A percentile compares a stretch with the other conserved stretches of the same genome.
These are phyloP conservation scores for Gallinago nigripennis DNA, from an alignment of 2,797 vertebrate genomes.

Conservation along the genomic window DNA sequence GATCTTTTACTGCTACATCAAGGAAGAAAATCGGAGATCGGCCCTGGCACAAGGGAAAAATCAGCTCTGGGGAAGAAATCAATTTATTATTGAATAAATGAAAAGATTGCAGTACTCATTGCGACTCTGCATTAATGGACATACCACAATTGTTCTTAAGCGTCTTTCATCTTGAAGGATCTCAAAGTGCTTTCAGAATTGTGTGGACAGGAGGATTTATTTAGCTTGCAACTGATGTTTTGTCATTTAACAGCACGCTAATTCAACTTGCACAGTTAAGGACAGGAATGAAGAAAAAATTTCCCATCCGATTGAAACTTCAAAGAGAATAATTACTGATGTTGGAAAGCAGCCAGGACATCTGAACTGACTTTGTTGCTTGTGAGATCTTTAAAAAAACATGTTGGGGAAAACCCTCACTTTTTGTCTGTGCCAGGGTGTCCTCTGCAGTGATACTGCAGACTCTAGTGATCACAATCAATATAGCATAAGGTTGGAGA, in stretches of 20 bases:
- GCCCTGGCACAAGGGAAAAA: background rate
- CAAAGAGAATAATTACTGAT: background rate
- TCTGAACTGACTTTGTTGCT: background rate
- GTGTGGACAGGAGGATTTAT: conserved; percentile 4
- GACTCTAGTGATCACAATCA: background rate
- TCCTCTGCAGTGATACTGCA: background rate
- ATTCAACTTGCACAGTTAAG: background rate
- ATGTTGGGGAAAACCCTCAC: background rate
- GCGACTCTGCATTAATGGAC: background rate
- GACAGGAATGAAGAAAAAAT: background rate
- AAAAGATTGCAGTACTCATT: background rate
- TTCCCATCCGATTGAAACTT: background rate
- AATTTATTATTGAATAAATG: conserved; percentile 43
- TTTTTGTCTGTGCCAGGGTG: background rate
- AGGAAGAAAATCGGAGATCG: background rate
- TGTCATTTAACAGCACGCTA: background rate
- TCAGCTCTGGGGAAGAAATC: conserved; percentile 10
- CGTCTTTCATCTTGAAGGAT: background rate
- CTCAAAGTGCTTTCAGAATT: background rate
- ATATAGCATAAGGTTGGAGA: background rate
- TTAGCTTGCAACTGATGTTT: background rate
- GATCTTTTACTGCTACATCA: background rate
- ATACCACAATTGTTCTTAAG: background rate
- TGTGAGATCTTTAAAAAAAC: background rate
- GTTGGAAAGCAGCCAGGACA: background rate